Percentiles rank a stretch among this genome's conserved stretches.
Evolutionary conservation across 2,888 invertebrate species (phyloP).

Genomic region (Caenorhabditis japonica): DNA sequence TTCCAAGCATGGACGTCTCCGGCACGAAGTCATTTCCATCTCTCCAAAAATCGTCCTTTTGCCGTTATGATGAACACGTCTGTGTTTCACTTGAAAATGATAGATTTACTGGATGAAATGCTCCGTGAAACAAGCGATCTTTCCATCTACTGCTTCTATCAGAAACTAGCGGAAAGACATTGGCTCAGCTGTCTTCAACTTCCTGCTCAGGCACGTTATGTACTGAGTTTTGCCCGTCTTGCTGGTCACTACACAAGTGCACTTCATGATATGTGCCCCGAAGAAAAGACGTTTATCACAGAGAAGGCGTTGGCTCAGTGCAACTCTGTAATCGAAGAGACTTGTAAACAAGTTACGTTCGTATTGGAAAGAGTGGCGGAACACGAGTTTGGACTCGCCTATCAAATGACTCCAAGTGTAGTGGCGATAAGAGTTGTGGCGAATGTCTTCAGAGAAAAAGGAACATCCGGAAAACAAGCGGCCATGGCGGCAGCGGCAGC

Average conservation of each 20-base stretch:
- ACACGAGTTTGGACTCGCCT: conserved; percentile 96
- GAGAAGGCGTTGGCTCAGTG: conserved; percentile 86
- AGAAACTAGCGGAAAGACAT: conserved; percentile 81
- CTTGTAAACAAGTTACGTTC: conserved; percentile 98
- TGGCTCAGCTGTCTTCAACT: conserved; percentile 99
- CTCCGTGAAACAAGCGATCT: conserved; percentile 96
- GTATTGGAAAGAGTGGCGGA: conserved; percentile 98
- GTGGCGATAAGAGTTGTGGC: conserved; percentile 52
- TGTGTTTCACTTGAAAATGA: conserved; percentile 96
- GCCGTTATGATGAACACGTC: conserved; percentile 92
- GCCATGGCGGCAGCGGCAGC: conserved; percentile 28
- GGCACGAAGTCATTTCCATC: conserved; percentile 84
- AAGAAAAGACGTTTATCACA: conserved; percentile 82
- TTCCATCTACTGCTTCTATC: conserved; percentile 87
- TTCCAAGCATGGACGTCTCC: conserved; percentile 93
- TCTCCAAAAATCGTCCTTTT: conserved; percentile 87
- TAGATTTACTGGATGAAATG: conserved; percentile 96
- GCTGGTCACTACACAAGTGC: conserved; percentile 98
- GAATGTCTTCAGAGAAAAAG: conserved; percentile 45
- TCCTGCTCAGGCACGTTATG: conserved; percentile 93
- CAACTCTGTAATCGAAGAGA: conserved; percentile 96
- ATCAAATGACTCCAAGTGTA: conserved; percentile 81
- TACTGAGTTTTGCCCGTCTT: conserved; percentile 95
- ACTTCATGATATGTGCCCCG: conserved; percentile 97
- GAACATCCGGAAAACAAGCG: conserved; percentile 49